Percentiles rank a stretch among this genome's conserved stretches.
phyloP scores from a whole-genome alignment of 1,140 invertebrate genomes.

The Sitobion miscanthi region DNA sequence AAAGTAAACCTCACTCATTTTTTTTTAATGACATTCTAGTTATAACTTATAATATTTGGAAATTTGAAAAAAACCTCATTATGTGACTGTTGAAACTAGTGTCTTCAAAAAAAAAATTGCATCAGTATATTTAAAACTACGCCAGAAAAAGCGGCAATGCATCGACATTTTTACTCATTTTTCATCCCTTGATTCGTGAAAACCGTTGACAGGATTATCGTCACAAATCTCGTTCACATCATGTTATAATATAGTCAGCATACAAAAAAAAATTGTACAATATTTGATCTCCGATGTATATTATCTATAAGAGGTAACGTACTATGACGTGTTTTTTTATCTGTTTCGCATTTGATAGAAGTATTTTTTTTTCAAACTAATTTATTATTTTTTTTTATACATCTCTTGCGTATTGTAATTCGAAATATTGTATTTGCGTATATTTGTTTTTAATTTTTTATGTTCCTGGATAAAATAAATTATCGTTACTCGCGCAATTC shows the following conservation, averaged over 20 bases:
- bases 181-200: background rate
- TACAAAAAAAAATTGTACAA: background rate
- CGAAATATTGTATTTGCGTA: background rate
- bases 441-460: conserved; percentile 22
- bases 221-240: background rate
- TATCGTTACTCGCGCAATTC: background rate
- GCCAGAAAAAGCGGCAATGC: background rate
- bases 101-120: background rate
- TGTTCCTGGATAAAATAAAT: background rate
- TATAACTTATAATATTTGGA: background rate
- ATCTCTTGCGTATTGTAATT: background rate
- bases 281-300: background rate
- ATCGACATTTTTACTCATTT: background rate
- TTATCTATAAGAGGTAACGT: background rate
- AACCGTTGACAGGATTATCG: background rate
- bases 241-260: background rate
- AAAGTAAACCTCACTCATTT: background rate
- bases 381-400: background rate
- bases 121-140: background rate
- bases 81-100: background rate
- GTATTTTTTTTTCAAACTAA: background rate
- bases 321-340: background rate
- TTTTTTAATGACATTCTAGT: background rate
- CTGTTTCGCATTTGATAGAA: background rate
- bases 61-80: background rate